Base-by-base conservation (phyloP, 2,888 invertebrate genomes). In the Malthinus flaveolus region DNA sequence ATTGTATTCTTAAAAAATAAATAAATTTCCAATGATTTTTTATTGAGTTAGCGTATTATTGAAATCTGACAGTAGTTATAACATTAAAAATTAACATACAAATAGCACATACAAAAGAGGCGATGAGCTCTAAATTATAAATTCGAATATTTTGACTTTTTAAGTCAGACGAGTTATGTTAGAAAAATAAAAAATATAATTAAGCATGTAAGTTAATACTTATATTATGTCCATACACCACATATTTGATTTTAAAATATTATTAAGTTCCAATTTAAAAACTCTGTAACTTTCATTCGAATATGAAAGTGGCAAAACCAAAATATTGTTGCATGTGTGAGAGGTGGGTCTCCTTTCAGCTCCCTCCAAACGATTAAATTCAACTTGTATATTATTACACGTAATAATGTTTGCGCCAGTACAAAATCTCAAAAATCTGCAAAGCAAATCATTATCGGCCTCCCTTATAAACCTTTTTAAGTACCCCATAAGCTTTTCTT, bases 401-500 rank as follows among this genome's bases (percentile, higher is more conserved):
- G 6, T 35, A 9, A 35, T 35, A 5, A 49, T 35, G 32, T 57
- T 46, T 10, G 57, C 45, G 3, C 57, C 59, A 7, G 59, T 59
- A 23, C 49, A 59, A 45, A 59, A 59, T 49, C 59, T 39, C 36
- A 59, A 35, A 45, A 56, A 55, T 49, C 45, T 48, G 9, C 23
- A 7, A 9, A 55, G 32, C 35, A 36, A n/a, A 13, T 54, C 50
- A 13, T 10, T 32, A 15, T 48, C 49, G n/a, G 44, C 49, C 32
- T 59, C 55, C 9, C 50, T 49, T 7, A 59, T 44, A 35, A 49
- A 56, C 32, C 34, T 49, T 39, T 56, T 60, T 3, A 46, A 31
- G 8, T 4, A 46, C 7, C 3, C 32, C 8, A 31, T 10, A 15
- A 46, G 1, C 5, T 32, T 9, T 15, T 15, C 47, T 32, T 42